Evolutionary conservation across 2,888 invertebrate species (phyloP).

Genomic region (Bellardia pandia): DNA sequence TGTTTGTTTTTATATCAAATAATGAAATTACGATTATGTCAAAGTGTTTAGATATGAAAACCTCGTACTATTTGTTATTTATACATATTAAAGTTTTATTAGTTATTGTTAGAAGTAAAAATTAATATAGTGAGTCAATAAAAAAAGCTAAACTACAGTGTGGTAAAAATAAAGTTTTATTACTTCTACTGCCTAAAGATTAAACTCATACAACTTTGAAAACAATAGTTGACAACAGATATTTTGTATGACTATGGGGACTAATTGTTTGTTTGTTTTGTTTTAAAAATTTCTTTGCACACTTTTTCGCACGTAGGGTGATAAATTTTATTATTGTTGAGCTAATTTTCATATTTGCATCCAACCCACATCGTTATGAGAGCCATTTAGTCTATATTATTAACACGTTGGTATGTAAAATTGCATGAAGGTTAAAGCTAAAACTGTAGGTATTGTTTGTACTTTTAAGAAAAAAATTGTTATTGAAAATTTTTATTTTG

Average conservation of each 20-base stretch:
- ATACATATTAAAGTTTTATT: too few species aligned
- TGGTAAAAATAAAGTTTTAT: too few species aligned
- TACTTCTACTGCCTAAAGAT: too few species aligned
- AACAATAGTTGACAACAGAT: too few species aligned
- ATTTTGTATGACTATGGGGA: too few species aligned
- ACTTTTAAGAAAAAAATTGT: too few species aligned
- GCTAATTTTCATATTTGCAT: conserved; percentile 24
- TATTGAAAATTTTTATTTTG: too few species aligned
- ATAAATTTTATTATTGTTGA: conserved; percentile 1
- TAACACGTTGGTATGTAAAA: not conserved
- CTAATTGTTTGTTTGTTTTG: not conserved
- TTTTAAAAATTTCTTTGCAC: not conserved
- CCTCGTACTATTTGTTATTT: not conserved
- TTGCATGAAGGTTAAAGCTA: not conserved
- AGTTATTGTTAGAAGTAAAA: too few species aligned
- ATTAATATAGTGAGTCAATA: too few species aligned
- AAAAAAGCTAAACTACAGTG: not conserved
- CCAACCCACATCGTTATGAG: not conserved
- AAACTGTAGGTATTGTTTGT: not conserved
- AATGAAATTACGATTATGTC: not conserved
- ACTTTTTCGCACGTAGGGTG: not conserved
- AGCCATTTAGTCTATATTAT: not conserved
- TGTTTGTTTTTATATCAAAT: not conserved
- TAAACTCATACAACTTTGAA: too few species aligned
- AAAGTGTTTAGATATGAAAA: not conserved